phyloP scores from a whole-genome alignment of 2,113 vertebrate genomes.

The Pagrus major region DNA sequence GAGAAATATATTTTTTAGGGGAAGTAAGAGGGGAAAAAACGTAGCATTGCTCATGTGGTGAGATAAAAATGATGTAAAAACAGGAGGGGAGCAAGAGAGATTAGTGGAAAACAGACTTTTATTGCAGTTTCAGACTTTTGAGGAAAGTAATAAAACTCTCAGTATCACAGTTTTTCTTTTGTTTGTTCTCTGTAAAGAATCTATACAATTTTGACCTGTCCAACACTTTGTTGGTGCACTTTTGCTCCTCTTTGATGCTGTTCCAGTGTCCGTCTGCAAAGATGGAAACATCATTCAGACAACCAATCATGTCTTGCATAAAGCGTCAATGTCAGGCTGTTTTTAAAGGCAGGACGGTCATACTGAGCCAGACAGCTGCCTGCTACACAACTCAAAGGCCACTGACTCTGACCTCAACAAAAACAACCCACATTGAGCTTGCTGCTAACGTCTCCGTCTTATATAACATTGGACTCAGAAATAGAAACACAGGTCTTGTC shows the following conservation, averaged over 20 bases:
- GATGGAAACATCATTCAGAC: neutral
- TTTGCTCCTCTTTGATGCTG: neutral
- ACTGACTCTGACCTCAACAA: no score
- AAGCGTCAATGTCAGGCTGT: no score
- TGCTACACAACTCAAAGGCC: no score
- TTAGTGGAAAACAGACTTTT: neutral
- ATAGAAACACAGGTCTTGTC: no score
- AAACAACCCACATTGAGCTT: no score
- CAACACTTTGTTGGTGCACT: neutral
- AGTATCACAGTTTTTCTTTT: neutral
- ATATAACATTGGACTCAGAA: no score
- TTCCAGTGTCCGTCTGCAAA: neutral
- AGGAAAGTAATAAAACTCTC: neutral
- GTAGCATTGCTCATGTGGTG: neutral
- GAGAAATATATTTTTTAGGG: neutral
- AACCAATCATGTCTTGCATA: neutral
- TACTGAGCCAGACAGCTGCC: no score
- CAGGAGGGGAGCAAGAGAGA: neutral
- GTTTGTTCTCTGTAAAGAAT: neutral
- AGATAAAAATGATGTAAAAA: slow-evolving; percentile 12
- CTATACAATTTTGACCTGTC: neutral
- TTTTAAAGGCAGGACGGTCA: no score
- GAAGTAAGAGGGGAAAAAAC: neutral
- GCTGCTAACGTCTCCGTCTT: no score
- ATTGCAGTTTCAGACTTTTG: neutral